Percentiles rank a stretch among this genome's conserved stretches.
Conservation (phyloP, 2,797 vertebrate species). For the Coreius guichenoti region DNA sequence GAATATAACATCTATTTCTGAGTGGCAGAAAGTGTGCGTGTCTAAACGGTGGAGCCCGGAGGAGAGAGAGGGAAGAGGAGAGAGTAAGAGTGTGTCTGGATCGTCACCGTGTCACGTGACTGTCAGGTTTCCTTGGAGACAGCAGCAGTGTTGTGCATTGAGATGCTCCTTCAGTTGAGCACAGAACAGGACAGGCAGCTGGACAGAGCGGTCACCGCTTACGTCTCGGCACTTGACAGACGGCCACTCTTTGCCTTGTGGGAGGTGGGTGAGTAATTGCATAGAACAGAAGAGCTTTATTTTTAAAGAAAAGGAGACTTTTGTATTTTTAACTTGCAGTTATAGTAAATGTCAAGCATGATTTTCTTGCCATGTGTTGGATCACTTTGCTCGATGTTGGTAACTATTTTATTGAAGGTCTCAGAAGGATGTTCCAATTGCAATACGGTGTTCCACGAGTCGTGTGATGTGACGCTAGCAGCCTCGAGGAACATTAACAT, state of each 20-base stretch:
- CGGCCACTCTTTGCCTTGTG: slow-evolving; percentile 70
- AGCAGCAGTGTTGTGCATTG: slow-evolving; percentile 79
- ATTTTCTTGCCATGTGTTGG: slow-evolving; percentile 17
- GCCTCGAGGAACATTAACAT: slow-evolving; percentile 43
- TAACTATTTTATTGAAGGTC: slow-evolving; percentile 32
- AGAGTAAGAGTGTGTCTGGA: slow-evolving; percentile 60
- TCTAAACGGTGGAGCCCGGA: slow-evolving; percentile 20
- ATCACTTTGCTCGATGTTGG: slow-evolving; percentile 15
- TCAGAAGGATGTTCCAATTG: slow-evolving; percentile 16
- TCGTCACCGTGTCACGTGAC: slow-evolving; percentile 80
- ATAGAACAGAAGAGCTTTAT: not conserved
- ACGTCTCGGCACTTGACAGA: slow-evolving; percentile 73
- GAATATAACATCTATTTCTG: slow-evolving; percentile 12
- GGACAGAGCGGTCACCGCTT: slow-evolving; percentile 66
- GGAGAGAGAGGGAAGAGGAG: slow-evolving; percentile 50
- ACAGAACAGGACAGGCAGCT: slow-evolving; percentile 75
- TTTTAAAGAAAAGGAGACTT: not conserved
- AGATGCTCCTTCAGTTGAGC: slow-evolving; percentile 80
- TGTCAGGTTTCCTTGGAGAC: slow-evolving; percentile 87
- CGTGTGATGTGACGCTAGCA: slow-evolving; percentile 22
- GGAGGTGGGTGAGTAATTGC: slow-evolving; percentile 73
- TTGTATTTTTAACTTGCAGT: slow-evolving; percentile 1
- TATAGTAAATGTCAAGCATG: not conserved
- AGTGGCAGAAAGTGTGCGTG: slow-evolving; percentile 29
- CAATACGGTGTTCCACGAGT: slow-evolving; percentile 12